Evolutionary conservation across 2,113 vertebrate genomes (phyloP), one percentile per base, ranked within the genome.

Genomic region (Epinephelus cyanopodus): DNA sequence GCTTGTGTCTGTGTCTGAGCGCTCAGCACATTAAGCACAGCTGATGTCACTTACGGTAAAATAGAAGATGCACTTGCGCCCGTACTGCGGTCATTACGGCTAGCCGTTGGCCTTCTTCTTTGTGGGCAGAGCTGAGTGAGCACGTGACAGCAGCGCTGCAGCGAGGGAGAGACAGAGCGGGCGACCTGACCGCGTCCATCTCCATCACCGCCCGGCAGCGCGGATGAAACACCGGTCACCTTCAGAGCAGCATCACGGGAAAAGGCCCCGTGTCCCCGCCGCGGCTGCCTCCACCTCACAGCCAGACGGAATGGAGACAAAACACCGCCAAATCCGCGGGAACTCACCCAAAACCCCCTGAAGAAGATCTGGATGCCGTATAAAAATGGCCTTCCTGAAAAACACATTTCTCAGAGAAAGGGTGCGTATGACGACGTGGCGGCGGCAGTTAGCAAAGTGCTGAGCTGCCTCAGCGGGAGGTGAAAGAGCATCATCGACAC

Each of bases 281-380:
- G 89, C 77, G 63, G 74, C 69, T 2, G 21, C 85, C 78, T 71
- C 84, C 52, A 7, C 5, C 9, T 72, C 82, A 50, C 53, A 71
- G 67, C 72, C 18, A 17, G 62, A 63, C 83, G 68, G 65, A 47
- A 92, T 93, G 91, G 92, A 94, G 90, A 94, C 37, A 57, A 64
- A 29, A 15, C 83, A 0, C 74, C 84, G 63, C 53, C 84, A 0
- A 91, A 68, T 8, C 96, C 96, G 18, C 93, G 96, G 52, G 97
- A 98, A 76, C 92, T 98, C 72, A 98, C 97, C 12, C 97, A 97
- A 72, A 98, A 98, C 85, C 97, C 97, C 0, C 90, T 98, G 33
- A 97, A 97, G 93, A 98, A 98, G 90, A 98, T 97, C 79, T 98
- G 97, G 97, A 96, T 97, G 93, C 97, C 97, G 5, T 97, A 92